phyloP scores from a whole-genome alignment of 2,797 vertebrate species.

The Melanotaenia pygmaea region DNA sequence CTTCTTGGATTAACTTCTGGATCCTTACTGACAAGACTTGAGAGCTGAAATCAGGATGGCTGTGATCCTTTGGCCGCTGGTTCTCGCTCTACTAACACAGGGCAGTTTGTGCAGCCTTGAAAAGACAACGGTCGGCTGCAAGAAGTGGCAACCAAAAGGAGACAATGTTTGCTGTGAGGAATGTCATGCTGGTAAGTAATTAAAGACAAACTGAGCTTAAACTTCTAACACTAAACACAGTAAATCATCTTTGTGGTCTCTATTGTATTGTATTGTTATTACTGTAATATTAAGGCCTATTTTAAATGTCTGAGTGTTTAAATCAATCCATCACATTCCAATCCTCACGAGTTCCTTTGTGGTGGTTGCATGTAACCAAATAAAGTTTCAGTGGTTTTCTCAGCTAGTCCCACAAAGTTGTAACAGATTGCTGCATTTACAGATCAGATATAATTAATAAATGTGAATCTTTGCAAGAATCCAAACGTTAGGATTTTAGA shows the following conservation, averaged over 20 bases:
- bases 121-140: slow-evolving; percentile 46
- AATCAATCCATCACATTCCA: slow-evolving; percentile 28
- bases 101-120: slow-evolving; percentile 9
- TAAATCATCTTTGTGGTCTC: background rate
- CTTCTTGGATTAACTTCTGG: slow-evolving; percentile 26
- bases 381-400: slow-evolving; percentile 75
- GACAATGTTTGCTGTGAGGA: slow-evolving; percentile 41
- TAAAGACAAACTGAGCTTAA: background rate
- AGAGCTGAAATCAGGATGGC: slow-evolving; percentile 51
- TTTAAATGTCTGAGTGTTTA: background rate
- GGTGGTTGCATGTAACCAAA: slow-evolving; percentile 45
- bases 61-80: slow-evolving; percentile 22
- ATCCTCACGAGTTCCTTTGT: slow-evolving; percentile 29
- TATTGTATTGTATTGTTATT: background rate
- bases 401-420: slow-evolving; percentile 68
- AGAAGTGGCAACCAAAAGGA: accelerated
- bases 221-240: background rate
- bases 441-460: background rate
- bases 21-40: background rate
- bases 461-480: background rate
- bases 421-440: slow-evolving; percentile 1
- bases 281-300: background rate
- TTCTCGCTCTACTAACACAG: slow-evolving; percentile 43
- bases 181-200: slow-evolving; percentile 73
- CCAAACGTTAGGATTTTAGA: background rate